A percentile compares a stretch with the other conserved stretches of the same genome.
Evolutionary conservation across 2,797 vertebrate species (phyloP).

Genomic region (Margarornis squamiger): DNA sequence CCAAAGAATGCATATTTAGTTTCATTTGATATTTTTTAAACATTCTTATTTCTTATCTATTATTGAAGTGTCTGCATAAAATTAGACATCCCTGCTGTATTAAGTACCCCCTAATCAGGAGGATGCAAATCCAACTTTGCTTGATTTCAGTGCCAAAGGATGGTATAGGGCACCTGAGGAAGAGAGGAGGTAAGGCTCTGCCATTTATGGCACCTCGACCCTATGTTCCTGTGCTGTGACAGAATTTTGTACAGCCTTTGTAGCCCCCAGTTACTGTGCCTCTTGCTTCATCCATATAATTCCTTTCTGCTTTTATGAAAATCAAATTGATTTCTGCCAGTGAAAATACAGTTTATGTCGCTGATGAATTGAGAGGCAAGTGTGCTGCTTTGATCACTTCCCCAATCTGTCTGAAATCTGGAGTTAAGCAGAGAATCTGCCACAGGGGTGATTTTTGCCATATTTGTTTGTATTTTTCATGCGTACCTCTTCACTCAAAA

Average conservation of each 20-base stretch:
- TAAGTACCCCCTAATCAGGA: not conserved
- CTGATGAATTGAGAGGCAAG: not conserved
- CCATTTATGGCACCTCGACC: not conserved
- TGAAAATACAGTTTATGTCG: constrained; percentile 3
- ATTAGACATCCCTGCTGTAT: not conserved
- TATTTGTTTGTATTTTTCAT: constrained; percentile 17
- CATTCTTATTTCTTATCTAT: not conserved
- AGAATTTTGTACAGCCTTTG: not conserved
- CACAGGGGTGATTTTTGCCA: not conserved
- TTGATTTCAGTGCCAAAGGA: not conserved
- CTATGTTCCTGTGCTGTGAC: not conserved
- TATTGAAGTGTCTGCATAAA: not conserved
- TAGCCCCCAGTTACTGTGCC: not conserved
- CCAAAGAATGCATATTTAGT: not conserved
- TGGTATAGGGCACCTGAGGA: not conserved
- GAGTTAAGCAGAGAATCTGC: constrained; percentile 1
- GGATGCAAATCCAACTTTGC: not conserved
- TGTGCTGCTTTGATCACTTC: not conserved
- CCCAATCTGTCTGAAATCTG: not conserved
- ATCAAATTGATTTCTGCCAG: not conserved
- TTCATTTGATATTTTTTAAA: not conserved
- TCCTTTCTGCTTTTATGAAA: constrained; percentile 8
- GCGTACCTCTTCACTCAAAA: not conserved
- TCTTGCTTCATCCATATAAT: not conserved
- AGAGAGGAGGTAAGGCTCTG: not conserved